Evolutionary conservation across 1,140 invertebrate genomes (phyloP).

Genomic region (Bombus polaris): DNA sequence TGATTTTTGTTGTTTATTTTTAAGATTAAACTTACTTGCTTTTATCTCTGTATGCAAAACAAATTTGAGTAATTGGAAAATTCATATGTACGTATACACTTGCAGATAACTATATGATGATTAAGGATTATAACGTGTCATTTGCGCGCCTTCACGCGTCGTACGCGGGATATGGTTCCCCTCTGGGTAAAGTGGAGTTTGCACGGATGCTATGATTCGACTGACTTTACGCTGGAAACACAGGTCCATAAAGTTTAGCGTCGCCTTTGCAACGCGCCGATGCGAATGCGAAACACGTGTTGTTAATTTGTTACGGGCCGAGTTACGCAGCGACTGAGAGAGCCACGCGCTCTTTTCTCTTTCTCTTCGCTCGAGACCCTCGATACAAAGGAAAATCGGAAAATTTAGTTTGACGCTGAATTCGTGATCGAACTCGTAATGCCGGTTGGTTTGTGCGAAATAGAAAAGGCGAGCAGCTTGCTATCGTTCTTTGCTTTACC

Average conservation of each 20-base stretch:
- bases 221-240: background rate
- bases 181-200: background rate
- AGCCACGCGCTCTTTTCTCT: background rate
- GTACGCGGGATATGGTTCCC: background rate
- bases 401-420: conserved; percentile 38
- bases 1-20: background rate
- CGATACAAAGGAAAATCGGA: conserved; percentile 43
- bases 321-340: conserved; percentile 2
- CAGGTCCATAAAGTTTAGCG: background rate
- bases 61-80: background rate
- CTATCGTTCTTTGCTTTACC: no score
- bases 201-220: conserved; percentile 23
- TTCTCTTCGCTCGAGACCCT: no score
- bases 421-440: conserved; percentile 32
- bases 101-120: no score
- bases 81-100: background rate
- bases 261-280: conserved; percentile 1
- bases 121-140: no score
- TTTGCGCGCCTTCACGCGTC: no score
- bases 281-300: conserved; percentile 50
- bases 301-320: conserved; percentile 45
- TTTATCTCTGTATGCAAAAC: background rate
- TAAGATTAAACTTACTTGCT: background rate
- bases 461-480: background rate
- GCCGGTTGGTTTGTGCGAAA: background rate